Base-by-base conservation (phyloP, 2,797 vertebrate species). In the Alosa sapidissima region DNA sequence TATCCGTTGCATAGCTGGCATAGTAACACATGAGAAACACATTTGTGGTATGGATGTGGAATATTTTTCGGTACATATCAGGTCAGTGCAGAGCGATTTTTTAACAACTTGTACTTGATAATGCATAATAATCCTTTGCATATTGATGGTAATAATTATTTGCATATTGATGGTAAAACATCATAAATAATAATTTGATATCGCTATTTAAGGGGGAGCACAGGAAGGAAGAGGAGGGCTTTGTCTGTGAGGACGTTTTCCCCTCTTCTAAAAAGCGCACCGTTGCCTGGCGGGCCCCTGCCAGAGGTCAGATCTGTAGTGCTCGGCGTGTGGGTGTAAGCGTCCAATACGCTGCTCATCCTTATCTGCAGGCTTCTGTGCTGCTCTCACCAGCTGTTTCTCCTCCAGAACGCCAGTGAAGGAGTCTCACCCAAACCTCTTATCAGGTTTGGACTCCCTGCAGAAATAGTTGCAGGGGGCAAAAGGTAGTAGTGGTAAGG, bases 351-450 rank as follows among this genome's bases (percentile, higher is more conserved):
- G 16, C 36, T 1, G 36, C 72, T 47, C 72, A 47, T 47, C 72
- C n/a, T 78, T 28, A 78, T 78, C 41, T 47, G 41, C 36, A 78
- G 72, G 41, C 41, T 14, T 45, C 2, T 45, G 13, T 21, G 85
- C 81, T 55, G 41, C 84, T 86, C 83, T 87, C 84, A 88, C 86
- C 86, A 89, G 87, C 78, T 28, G 45, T 88, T 87, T 86, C 84
- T 89, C 88, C 88, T 89, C 86, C 86, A 85, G 81, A 47, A 81
- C 24, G 81, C 51, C 41, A 83, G 86, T 2, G 81, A 75, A 51
- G 72, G 72, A 6, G 93, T 95, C 93, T 93, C 94, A 93, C 95
- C 94, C 94, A 1, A 47, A 95, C 93, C 92, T 93, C 93, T 95
- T 95, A 93, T 96, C 93, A 93, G 92, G 89, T 92, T 91, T 93